A percentile compares a stretch with the other conserved stretches of the same genome.
Evolutionary conservation across 2,888 invertebrate species (phyloP).

Genomic region (Clostera curtula): DNA sequence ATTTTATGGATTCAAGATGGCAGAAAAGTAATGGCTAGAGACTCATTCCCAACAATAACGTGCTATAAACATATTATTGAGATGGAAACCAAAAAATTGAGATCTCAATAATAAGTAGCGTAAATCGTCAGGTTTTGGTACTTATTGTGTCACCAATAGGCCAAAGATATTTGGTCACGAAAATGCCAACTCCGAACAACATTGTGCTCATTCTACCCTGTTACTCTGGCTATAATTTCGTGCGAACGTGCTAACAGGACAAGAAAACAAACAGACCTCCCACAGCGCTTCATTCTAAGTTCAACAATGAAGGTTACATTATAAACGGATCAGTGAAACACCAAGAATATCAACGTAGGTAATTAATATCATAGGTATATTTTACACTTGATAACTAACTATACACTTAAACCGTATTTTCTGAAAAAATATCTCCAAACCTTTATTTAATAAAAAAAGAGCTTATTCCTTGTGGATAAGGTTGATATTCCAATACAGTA

Average conservation of each 20-base stretch:
- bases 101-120: too few species aligned
- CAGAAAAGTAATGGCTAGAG: too few species aligned
- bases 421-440: constrained; percentile 30
- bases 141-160: too few species aligned
- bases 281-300: constrained; percentile 10
- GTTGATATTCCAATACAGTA: constrained; percentile 33
- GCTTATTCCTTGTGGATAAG: constrained; percentile 20
- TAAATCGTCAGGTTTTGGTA: too few species aligned
- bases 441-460: constrained; percentile 11
- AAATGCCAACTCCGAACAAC: too few species aligned
- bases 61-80: too few species aligned
- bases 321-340: constrained; percentile 12
- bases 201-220: too few species aligned
- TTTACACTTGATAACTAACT: constrained; percentile 20
- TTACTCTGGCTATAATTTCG: too few species aligned
- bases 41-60: too few species aligned
- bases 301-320: constrained; percentile 6
- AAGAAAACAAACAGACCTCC: constrained; percentile 16
- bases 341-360: constrained; percentile 19
- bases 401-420: constrained; percentile 35
- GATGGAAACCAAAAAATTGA: too few species aligned
- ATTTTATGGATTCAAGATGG: too few species aligned
- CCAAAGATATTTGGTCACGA: too few species aligned
- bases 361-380: constrained; percentile 23
- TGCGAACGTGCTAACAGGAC: constrained; percentile 15